Percentiles rank a stretch among this genome's conserved stretches.
Evolutionary conservation across 2,113 vertebrate species (phyloP).

Genomic region (Illadopsis cleaveri): DNA sequence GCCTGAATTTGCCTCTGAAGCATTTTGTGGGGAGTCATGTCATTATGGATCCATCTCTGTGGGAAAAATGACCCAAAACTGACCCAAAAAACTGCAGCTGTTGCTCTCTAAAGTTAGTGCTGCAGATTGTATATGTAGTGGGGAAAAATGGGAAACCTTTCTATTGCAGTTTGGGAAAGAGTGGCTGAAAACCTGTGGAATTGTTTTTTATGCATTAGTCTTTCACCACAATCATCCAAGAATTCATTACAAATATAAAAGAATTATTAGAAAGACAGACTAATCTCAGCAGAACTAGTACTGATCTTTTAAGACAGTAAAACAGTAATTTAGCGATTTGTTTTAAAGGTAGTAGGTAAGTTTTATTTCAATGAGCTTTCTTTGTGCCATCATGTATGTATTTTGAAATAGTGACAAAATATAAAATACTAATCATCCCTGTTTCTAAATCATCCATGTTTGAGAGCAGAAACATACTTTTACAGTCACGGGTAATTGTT

Average conservation of each 20-base stretch:
- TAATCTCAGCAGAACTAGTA: neutral
- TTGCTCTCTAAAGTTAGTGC: neutral
- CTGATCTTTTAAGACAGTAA: neutral
- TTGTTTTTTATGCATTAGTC: neutral
- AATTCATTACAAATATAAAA: neutral
- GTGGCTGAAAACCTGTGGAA: neutral
- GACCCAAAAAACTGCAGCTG: neutral
- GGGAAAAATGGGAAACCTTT: neutral
- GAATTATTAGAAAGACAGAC: neutral
- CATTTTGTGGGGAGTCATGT: neutral
- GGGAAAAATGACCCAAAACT: neutral
- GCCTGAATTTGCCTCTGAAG: neutral
- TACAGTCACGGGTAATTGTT: neutral
- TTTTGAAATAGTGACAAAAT: neutral
- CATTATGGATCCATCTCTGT: neutral
- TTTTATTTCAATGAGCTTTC: neutral
- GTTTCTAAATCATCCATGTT: neutral
- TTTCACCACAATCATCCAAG: neutral
- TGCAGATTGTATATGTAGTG: accelerated
- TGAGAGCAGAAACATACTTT: neutral
- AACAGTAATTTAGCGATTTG: neutral
- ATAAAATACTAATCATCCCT: neutral
- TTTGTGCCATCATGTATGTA: neutral
- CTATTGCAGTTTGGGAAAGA: neutral
- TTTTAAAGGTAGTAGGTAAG: neutral